A percentile compares a stretch with the other conserved stretches of the same genome.
Conservation (phyloP, 1,140 invertebrate genomes). For the Pachypsylla venusta region DNA sequence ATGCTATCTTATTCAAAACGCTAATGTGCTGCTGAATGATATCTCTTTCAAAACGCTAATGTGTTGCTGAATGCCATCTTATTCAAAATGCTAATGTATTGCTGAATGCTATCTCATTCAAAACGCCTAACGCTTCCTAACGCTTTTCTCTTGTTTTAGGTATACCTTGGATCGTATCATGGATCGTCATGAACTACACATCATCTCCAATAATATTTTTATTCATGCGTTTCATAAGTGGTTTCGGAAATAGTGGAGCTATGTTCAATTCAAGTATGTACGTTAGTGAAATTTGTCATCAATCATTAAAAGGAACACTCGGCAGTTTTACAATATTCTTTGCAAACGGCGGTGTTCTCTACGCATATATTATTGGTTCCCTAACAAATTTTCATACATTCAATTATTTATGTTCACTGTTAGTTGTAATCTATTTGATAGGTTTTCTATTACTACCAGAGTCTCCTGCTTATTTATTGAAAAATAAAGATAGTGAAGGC, state of each 20-base stretch:
- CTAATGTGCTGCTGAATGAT: too few relatives aligned
- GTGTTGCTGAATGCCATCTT: too few relatives aligned
- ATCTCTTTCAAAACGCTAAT: too few relatives aligned
- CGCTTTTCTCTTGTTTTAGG: too few relatives aligned
- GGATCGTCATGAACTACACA: constrained; percentile 51
- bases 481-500: background rate
- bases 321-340: constrained; percentile 71
- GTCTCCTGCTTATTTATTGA: constrained; percentile 51
- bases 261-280: constrained; percentile 75
- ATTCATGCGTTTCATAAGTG: constrained; percentile 55
- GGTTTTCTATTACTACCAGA: constrained; percentile 63
- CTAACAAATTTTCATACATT: constrained; percentile 44
- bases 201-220: constrained; percentile 43
- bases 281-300: constrained; percentile 71
- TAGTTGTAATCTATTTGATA: constrained; percentile 47
- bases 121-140: too few relatives aligned
- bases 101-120: too few relatives aligned
- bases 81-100: too few relatives aligned
- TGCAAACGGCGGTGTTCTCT: constrained; percentile 63
- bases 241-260: constrained; percentile 54
- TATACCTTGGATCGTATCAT: constrained; percentile 57
- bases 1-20: too few relatives aligned
- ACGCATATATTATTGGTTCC: constrained; percentile 54
- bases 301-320: constrained; percentile 56
- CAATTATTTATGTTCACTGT: constrained; percentile 44